These are phyloP conservation scores for Molorchus minor DNA, from an alignment of 2,888 invertebrate species.

Conservation along the genomic window DNA sequence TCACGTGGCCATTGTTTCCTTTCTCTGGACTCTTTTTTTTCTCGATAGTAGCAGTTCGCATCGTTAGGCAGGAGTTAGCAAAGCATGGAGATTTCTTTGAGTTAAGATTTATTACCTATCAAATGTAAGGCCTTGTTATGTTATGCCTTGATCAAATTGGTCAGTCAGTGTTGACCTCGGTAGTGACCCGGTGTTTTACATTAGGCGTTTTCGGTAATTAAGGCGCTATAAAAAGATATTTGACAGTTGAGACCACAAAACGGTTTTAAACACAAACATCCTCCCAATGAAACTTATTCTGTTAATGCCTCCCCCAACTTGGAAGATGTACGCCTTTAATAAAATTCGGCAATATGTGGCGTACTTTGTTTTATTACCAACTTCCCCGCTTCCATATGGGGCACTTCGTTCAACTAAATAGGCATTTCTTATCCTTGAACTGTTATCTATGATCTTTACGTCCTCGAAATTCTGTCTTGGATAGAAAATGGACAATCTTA, in stretches of 20 bases:
- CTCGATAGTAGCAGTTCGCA: not conserved
- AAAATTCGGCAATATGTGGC: not conserved
- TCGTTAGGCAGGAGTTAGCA: not conserved
- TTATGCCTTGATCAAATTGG: too few species aligned
- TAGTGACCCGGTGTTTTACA: too few species aligned
- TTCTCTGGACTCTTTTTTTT: not conserved
- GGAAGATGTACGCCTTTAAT: not conserved
- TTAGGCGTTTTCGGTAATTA: too few species aligned
- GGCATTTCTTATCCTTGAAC: not conserved
- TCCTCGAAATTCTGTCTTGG: not conserved
- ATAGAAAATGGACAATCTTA: not conserved
- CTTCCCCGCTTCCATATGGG: not conserved
- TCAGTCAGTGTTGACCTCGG: too few species aligned
- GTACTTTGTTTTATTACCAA: not conserved
- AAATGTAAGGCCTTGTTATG: too few species aligned
- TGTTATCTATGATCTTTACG: not conserved
- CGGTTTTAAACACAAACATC: too few species aligned
- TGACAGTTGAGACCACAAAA: too few species aligned
- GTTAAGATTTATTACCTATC: conserved; percentile 17
- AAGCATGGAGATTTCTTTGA: conserved; percentile 14
- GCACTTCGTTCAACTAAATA: not conserved
- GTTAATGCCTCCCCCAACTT: too few species aligned
- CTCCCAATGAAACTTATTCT: too few species aligned
- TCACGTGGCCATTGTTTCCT: conserved; percentile 20
- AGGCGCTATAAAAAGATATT: too few species aligned